Base-by-base conservation (phyloP, 2,797 vertebrate genomes). In the Peromyscus attwateri region DNA sequence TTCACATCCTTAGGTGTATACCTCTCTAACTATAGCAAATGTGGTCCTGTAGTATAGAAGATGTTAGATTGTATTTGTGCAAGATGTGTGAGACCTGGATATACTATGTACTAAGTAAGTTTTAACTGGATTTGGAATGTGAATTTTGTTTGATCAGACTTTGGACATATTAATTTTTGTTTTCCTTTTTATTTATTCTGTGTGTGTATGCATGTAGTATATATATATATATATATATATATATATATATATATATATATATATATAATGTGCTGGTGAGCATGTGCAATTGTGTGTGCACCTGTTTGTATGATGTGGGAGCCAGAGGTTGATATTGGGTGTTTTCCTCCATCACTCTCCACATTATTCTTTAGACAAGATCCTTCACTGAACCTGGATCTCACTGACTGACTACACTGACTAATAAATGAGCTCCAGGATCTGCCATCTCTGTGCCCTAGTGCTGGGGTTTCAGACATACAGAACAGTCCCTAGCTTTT, bases 71-170 rank as follows among this genome's bases (percentile, higher is more conserved):
- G 19, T 82, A 29, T 81, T 62, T 87, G 37, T 75, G 19, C 75
- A 91, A 91, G 43, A 1, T 71, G 1, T 34, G 9, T 64, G 27
- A 49, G 4, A 79, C 3, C n/a, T 11, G 34, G 27, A 43, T 9
- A 60, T 49, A 46, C 11, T 55, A 27, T 0, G 4, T 34, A 31
- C n/a, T 88, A n/a, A 68, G 8, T 80, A 49, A 66, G 49, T 46
- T 70, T 17, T 62, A 60, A 17, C 14, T 81, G 52, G n/a, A 90
- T 60, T 82, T 94, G 66, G 40, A 76, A 80, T 80, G 34, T 81
- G 76, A 57, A 81, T 49, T 81, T 85, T 81, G 80, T 60, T 73
- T 89, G 3, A 46, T 94, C 16, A 94, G 66, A 70, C 49, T 75
- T 66, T 12, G 71, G 60, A 4, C 13, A 21, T 1, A 27, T 31